Evolutionary conservation across 2,113 vertebrate species (phyloP), one percentile per base, ranked within the genome.

Genomic region (Crotalus viridis): DNA sequence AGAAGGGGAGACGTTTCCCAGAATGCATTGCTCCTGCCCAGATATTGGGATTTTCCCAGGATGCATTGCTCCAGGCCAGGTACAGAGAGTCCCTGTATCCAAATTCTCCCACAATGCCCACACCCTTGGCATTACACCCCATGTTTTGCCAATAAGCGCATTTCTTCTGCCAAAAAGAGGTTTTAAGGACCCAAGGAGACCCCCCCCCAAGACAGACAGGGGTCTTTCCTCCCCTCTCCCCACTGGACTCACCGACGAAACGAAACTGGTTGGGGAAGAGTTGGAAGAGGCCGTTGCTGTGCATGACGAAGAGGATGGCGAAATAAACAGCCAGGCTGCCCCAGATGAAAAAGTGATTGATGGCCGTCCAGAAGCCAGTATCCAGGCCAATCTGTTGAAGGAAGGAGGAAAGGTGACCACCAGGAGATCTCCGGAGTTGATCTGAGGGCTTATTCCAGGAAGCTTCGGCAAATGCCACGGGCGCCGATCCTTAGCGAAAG

Each of bases 311-410:
- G 95, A 99, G 98, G 96, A 99, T 99, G 96, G 98, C 96, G 0
- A 99, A 99, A 97, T 98, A 99, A 9, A 96, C 96, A 0, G 98
- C 98, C 48, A 99, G 96, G 93, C 99, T 99, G 93, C 99, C 99
- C 99, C 98, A 99, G 95, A 99, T 98, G 96, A 99, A 99, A 97
- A 99, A 98, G 89, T 99, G 99, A 97, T 99, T 99, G 96, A 99
- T 98, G 89, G 98, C 97, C 0, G 99, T 99, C 99, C 99, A 99
- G 97, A 98, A 99, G 57, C 99, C 98, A 0, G 99, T 99, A 94
- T 99, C 99, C 9, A 99, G 97, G 59, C 98, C 98, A 0, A 99
- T 99, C 99, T 99, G 93, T 52, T 33, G 7, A 93, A 93, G 9
- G n/a, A 52, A 2, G 8, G 3, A 28, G 7, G 69, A 1, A 22